These are phyloP conservation scores for Scytalopus superciliaris DNA, from an alignment of 2,113 vertebrate genomes.

Conservation along the genomic window DNA sequence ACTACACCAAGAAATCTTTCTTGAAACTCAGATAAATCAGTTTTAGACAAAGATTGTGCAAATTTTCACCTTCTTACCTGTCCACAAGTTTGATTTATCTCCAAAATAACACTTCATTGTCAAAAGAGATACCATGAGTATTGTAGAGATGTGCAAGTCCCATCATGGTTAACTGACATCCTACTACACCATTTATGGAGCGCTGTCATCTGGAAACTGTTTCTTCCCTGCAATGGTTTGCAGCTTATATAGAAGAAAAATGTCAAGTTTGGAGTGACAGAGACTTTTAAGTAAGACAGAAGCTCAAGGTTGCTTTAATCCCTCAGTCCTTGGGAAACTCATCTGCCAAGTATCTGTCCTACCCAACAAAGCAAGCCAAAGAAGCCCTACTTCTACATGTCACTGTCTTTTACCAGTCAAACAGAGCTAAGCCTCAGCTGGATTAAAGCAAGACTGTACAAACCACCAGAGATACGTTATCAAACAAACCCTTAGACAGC, in stretches of 20 bases:
- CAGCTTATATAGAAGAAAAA: slow-evolving; percentile 31
- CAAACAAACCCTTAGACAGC: slow-evolving; percentile 68
- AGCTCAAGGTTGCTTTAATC: slow-evolving; percentile 40
- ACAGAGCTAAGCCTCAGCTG: slow-evolving; percentile 50
- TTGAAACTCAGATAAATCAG: background rate
- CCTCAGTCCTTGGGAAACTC: slow-evolving; percentile 9
- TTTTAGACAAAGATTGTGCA: background rate
- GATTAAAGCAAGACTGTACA: slow-evolving; percentile 61
- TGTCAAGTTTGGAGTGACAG: slow-evolving; percentile 16
- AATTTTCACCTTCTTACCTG: slow-evolving; percentile 17
- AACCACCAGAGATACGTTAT: slow-evolving; percentile 62
- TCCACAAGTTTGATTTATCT: background rate
- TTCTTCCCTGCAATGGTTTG: slow-evolving; percentile 53
- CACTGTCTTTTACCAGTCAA: slow-evolving; percentile 65
- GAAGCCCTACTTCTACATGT: slow-evolving; percentile 51
- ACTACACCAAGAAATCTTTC: background rate
- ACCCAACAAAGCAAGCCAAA: slow-evolving; percentile 36
- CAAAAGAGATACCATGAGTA: background rate
- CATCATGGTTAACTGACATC: background rate
- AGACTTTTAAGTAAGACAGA: slow-evolving; percentile 39
- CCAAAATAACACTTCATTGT: background rate
- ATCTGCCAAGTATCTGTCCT: slow-evolving; percentile 67
- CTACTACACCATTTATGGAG: slow-evolving; percentile 7
- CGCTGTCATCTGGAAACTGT: slow-evolving; percentile 25
- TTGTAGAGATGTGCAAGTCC: background rate